These are phyloP conservation scores for Adelognathus sp. DNA, from an alignment of 2,888 invertebrate species.

Conservation along the genomic window DNA sequence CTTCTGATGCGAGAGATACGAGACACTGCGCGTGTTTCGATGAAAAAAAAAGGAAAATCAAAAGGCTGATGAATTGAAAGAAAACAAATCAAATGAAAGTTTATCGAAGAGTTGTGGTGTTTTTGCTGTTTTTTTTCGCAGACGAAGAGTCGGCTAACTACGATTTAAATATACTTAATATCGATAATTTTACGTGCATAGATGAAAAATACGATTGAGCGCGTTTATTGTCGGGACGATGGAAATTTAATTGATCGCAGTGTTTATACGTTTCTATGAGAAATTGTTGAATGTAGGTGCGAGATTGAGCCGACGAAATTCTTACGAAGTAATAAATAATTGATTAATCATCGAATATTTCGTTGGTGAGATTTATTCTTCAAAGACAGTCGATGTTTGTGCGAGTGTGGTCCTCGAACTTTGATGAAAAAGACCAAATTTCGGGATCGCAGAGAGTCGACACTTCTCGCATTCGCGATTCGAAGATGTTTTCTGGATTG, in stretches of 20 bases:
- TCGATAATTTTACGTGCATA: neutral
- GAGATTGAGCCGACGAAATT: conserved; percentile 13
- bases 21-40: conserved; percentile 16
- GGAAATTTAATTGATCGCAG: conserved; percentile 8
- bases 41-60: too few species aligned
- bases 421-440: neutral
- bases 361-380: neutral
- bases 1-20: neutral
- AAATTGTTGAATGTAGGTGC: conserved; percentile 26
- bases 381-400: conserved; percentile 23
- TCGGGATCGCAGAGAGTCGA: conserved; percentile 27
- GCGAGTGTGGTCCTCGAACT: conserved; percentile 20
- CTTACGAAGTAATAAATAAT: conserved; percentile 24
- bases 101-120: neutral
- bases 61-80: conserved; percentile 45
- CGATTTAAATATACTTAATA: conserved; percentile 41
- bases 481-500: conserved; percentile 1
- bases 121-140: neutral
- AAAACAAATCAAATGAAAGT: neutral
- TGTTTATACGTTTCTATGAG: conserved; percentile 47
- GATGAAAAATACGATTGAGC: neutral
- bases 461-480: conserved; percentile 16
- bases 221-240: neutral
- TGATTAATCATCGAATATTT: neutral
- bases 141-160: neutral